A percentile compares a stretch with the other conserved stretches of the same genome.
Evolutionary conservation across 1,140 invertebrate genomes (phyloP).

Genomic region (Megalopta genalis): DNA sequence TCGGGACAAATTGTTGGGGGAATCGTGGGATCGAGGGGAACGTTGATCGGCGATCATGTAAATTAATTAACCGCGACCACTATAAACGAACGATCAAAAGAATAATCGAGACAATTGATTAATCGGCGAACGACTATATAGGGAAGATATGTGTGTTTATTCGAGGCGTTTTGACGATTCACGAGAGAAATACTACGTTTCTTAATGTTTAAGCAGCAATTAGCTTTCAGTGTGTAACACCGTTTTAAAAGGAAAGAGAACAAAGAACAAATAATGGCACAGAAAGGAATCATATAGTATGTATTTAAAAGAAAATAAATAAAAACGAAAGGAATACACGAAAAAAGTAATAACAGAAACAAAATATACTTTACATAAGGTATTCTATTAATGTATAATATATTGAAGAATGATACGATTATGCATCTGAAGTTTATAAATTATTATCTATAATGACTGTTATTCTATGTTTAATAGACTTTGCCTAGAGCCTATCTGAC

Average conservation of each 20-base stretch:
- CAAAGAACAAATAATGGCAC: slow-evolving; percentile 12
- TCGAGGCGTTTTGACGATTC: slow-evolving; percentile 22
- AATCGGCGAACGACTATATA: slow-evolving; percentile 17
- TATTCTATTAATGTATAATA: slow-evolving; percentile 77
- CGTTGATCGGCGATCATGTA: slow-evolving; percentile 45
- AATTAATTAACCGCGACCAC: slow-evolving; percentile 42
- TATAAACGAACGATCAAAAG: slow-evolving; percentile 14
- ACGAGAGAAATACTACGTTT: slow-evolving; percentile 27
- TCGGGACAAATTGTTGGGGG: slow-evolving; percentile 43
- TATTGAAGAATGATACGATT: slow-evolving; percentile 74
- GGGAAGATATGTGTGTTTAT: slow-evolving; percentile 47
- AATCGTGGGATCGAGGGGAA: slow-evolving; percentile 16
- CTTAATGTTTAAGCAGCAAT: slow-evolving; percentile 58
- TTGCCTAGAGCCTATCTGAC: slow-evolving; percentile 77
- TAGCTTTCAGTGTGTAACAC: slow-evolving; percentile 74
- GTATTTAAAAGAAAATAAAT: slow-evolving; percentile 62
- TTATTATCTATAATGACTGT: slow-evolving; percentile 77
- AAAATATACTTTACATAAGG: slow-evolving; percentile 61
- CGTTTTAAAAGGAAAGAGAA: slow-evolving; percentile 45
- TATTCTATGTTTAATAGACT: slow-evolving; percentile 77
- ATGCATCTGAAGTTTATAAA: slow-evolving; percentile 78
- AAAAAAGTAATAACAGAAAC: too few relatives aligned
- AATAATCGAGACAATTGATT: background rate
- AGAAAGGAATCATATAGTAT: slow-evolving; percentile 67
- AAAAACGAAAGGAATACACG: too few relatives aligned